Evolutionary conservation across 2,113 vertebrate species (phyloP).

Genomic region (Coregonus clupeaformis): DNA sequence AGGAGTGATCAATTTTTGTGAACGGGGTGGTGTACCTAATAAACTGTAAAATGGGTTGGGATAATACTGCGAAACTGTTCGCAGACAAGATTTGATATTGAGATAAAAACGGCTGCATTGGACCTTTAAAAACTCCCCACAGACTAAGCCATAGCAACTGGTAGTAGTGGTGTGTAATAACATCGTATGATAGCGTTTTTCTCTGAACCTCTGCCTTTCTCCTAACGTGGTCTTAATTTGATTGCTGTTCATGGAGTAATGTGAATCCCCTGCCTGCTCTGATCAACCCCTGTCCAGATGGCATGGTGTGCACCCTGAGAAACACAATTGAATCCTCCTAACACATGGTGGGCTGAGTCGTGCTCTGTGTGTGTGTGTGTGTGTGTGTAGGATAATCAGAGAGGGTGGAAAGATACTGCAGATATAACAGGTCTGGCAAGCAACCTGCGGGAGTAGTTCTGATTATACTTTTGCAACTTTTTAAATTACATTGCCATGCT

Average conservation of each 20-base stretch:
- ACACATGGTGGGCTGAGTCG: constrained; percentile 35
- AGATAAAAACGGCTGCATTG: too few species aligned
- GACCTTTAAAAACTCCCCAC: background rate
- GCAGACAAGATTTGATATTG: too few species aligned
- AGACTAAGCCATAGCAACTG: background rate
- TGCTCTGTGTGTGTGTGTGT: background rate
- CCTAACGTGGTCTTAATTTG: constrained; percentile 25
- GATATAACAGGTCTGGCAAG: background rate
- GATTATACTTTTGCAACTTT: too few species aligned
- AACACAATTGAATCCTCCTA: constrained; percentile 31
- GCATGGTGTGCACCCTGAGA: constrained; percentile 22
- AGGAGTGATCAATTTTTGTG: too few species aligned
- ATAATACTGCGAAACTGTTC: too few species aligned
- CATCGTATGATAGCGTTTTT: too few species aligned
- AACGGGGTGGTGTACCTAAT: too few species aligned
- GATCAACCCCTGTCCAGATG: constrained; percentile 47
- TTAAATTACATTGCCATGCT: too few species aligned
- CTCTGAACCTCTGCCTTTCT: background rate
- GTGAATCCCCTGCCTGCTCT: constrained; percentile 22
- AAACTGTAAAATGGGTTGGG: too few species aligned
- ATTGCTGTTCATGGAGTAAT: constrained; percentile 1
- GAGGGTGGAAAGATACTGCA: background rate
- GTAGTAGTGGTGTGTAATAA: background rate
- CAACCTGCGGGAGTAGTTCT: too few species aligned
- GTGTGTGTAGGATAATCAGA: background rate